A percentile compares a stretch with the other conserved stretches of the same genome.
Conservation (phyloP, 2,888 invertebrate species). For the Leucophenga montana region DNA sequence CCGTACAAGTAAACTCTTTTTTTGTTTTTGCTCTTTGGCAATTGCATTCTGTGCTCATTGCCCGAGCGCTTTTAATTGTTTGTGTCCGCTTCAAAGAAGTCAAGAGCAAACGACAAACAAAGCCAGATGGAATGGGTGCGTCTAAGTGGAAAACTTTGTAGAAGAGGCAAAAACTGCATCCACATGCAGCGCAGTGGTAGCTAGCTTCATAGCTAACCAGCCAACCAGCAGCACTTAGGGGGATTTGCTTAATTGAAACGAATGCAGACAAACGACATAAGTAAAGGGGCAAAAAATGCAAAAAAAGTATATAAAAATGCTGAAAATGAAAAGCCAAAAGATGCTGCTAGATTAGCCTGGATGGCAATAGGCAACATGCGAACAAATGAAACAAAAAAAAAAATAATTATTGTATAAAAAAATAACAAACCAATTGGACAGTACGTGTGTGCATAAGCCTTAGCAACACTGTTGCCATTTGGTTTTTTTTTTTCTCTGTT, state of each 20-base stretch:
- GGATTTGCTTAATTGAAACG: slow-evolving; percentile 69
- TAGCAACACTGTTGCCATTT: slow-evolving; percentile 51
- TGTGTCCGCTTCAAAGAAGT: slow-evolving; percentile 1
- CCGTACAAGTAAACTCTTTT: background rate
- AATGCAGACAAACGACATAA: slow-evolving; percentile 47
- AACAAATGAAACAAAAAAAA: slow-evolving; percentile 29
- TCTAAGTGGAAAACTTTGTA: slow-evolving; percentile 37
- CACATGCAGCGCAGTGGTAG: background rate
- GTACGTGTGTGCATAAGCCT: slow-evolving; percentile 27
- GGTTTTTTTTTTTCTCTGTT: too few relatives aligned
- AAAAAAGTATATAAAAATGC: slow-evolving; percentile 28
- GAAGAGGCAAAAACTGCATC: slow-evolving; percentile 22
- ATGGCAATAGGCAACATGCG: slow-evolving; percentile 10
- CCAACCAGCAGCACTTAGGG: slow-evolving; percentile 59
- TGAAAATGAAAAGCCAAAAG: slow-evolving; percentile 18
- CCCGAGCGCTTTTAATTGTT: slow-evolving; percentile 10
- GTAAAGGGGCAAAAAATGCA: slow-evolving; percentile 26
- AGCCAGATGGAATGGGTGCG: slow-evolving; percentile 23
- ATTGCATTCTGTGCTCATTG: background rate
- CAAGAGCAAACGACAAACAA: slow-evolving; percentile 8
- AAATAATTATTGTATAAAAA: slow-evolving; percentile 5
- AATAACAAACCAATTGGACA: background rate
- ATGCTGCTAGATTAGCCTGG: slow-evolving; percentile 13
- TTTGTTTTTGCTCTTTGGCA: background rate
- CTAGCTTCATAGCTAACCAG: background rate